These are phyloP conservation scores for Drosophila meridionalis DNA, from an alignment of 2,888 invertebrate species.

Conservation along the genomic window DNA sequence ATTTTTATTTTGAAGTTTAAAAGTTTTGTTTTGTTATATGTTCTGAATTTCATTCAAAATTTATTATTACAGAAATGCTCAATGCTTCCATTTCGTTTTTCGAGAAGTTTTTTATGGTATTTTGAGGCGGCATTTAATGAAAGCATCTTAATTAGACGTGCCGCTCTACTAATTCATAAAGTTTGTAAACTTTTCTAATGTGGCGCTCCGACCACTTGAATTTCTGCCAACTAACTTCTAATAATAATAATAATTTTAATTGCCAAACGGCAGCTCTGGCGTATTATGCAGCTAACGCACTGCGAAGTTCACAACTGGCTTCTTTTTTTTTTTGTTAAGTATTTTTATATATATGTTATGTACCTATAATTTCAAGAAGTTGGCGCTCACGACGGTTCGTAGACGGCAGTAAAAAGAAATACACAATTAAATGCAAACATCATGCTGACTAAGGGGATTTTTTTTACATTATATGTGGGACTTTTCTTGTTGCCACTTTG, in stretches of 20 bases:
- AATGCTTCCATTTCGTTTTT: background rate
- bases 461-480: slow-evolving; percentile 36
- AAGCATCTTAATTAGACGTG: slow-evolving; percentile 47
- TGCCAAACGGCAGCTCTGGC: slow-evolving; percentile 70
- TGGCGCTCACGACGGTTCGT: slow-evolving; percentile 45
- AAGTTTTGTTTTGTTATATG: background rate
- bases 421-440: slow-evolving; percentile 52
- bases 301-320: slow-evolving; percentile 20
- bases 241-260: slow-evolving; percentile 77
- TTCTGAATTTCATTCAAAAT: background rate
- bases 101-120: background rate
- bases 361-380: slow-evolving; percentile 50
- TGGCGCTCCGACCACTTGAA: slow-evolving; percentile 63
- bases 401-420: slow-evolving; percentile 19
- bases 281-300: slow-evolving; percentile 32
- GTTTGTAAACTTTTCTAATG: slow-evolving; percentile 67
- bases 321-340: background rate
- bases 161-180: slow-evolving; percentile 57
- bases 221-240: slow-evolving; percentile 74
- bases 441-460: slow-evolving; percentile 70
- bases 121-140: slow-evolving; percentile 35
- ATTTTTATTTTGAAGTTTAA: too few relatives aligned
- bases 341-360: slow-evolving; percentile 27
- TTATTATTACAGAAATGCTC: background rate
- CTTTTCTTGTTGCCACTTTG: slow-evolving; percentile 50